Conservation (phyloP, 2,797 vertebrate species). For the Botia kubotai region DNA sequence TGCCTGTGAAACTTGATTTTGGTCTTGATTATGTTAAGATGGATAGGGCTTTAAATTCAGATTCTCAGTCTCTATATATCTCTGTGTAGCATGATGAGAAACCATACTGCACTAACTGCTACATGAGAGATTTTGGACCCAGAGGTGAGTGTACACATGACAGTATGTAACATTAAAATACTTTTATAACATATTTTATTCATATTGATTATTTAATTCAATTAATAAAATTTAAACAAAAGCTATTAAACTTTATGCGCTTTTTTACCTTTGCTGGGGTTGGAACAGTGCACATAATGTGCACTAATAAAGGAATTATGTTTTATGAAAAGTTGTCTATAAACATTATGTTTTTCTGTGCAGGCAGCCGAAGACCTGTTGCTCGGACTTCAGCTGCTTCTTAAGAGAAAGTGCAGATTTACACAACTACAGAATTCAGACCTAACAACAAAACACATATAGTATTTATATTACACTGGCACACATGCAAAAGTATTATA, state of each 20-base stretch:
- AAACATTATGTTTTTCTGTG: slow-evolving; percentile 49
- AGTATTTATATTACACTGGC: neutral
- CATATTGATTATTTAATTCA: too few species aligned
- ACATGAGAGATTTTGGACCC: slow-evolving; percentile 81
- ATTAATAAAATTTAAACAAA: too few species aligned
- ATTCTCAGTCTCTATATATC: slow-evolving; percentile 54
- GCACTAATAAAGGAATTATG: neutral
- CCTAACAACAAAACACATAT: neutral
- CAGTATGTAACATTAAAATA: slow-evolving; percentile 1
- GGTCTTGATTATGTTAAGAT: too few species aligned
- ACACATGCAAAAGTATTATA: neutral
- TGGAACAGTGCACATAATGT: too few species aligned
- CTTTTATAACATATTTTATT: too few species aligned
- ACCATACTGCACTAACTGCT: slow-evolving; percentile 83
- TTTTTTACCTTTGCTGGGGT: too few species aligned
- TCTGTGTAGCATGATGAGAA: slow-evolving; percentile 80
- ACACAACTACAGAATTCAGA: neutral
- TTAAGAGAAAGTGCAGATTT: slow-evolving; percentile 26
- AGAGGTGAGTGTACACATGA: slow-evolving; percentile 71
- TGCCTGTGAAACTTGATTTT: too few species aligned
- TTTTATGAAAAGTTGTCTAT: neutral
- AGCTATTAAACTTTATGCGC: too few species aligned
- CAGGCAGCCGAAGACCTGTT: slow-evolving; percentile 69
- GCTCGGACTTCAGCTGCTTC: slow-evolving; percentile 31
- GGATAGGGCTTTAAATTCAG: neutral